Evolutionary conservation across 92 coral and sea anemone species (phyloP).

Genomic region (Muricea muricata): DNA sequence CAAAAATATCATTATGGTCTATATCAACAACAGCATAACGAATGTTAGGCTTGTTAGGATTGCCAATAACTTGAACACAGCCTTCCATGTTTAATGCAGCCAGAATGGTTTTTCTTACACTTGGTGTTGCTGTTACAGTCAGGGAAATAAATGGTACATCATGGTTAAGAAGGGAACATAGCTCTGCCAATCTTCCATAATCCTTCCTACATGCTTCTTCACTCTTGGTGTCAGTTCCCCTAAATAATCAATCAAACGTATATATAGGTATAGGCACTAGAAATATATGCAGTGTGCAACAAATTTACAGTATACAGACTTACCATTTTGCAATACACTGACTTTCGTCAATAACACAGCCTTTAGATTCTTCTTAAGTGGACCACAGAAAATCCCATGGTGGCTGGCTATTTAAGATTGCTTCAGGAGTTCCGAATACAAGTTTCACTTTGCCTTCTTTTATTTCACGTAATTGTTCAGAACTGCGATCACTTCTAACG

Average conservation of each 20-base stretch:
- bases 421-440: slow-evolving; percentile 50
- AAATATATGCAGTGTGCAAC: neutral
- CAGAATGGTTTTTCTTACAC: neutral
- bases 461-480: slow-evolving; percentile 12
- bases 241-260: neutral
- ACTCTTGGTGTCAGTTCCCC: slow-evolving; percentile 29
- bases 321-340: slow-evolving; percentile 75
- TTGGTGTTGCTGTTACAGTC: slow-evolving; percentile 56
- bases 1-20: slow-evolving; percentile 10
- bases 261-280: neutral
- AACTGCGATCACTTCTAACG: slow-evolving; percentile 36
- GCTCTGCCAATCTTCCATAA: slow-evolving; percentile 31
- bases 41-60: slow-evolving; percentile 40
- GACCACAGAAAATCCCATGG: neutral
- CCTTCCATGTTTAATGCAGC: slow-evolving; percentile 16
- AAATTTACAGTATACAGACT: neutral
- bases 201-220: slow-evolving; percentile 51
- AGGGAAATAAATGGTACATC: slow-evolving; percentile 40
- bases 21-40: slow-evolving; percentile 1
- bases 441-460: slow-evolving; percentile 24
- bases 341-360: slow-evolving; percentile 68
- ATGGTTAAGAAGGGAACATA: slow-evolving; percentile 3
- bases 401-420: slow-evolving; percentile 34
- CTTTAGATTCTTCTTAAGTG: slow-evolving; percentile 35
- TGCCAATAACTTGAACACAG: slow-evolving; percentile 8